Evolutionary conservation across 2,888 invertebrate genomes (phyloP).

Genomic region (Geotrupes spiniger): DNA sequence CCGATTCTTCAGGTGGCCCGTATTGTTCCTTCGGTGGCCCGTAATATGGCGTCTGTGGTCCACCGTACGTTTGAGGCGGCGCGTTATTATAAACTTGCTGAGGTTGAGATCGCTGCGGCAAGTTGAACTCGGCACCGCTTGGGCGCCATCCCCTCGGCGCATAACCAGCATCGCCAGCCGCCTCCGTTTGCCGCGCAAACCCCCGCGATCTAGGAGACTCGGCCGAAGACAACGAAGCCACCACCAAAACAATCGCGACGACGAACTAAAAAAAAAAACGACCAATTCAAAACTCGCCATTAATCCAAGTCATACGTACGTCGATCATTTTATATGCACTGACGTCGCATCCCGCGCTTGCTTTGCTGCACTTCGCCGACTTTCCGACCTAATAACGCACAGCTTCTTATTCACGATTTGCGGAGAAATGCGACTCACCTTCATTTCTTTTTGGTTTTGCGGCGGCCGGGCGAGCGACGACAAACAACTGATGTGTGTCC

Average conservation of each 20-base stretch:
- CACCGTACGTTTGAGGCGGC: constrained; percentile 13
- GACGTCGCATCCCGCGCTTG: constrained; percentile 25
- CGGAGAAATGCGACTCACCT: constrained; percentile 9
- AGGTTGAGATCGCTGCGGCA: constrained; percentile 42
- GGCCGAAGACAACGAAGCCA: constrained; percentile 47
- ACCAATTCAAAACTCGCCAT: neutral
- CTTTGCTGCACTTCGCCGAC: constrained; percentile 5
- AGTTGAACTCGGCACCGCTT: constrained; percentile 48
- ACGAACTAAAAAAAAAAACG: constrained; percentile 40
- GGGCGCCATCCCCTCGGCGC: constrained; percentile 51
- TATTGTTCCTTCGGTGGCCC: constrained; percentile 15
- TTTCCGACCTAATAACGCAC: constrained; percentile 2
- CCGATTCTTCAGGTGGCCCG: constrained; percentile 41
- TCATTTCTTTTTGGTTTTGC: constrained; percentile 11
- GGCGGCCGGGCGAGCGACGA: constrained; percentile 4
- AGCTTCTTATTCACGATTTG: neutral
- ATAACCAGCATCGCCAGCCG: constrained; percentile 43
- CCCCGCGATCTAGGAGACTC: constrained; percentile 49
- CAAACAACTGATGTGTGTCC: constrained; percentile 25
- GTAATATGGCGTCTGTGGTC: constrained; percentile 24
- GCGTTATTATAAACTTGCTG: constrained; percentile 2
- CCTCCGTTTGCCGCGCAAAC: constrained; percentile 37
- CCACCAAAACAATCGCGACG: constrained; percentile 44
- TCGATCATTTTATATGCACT: constrained; percentile 36
- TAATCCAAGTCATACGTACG: constrained; percentile 32